Base-by-base conservation (phyloP, 2,113 vertebrate species). In the Myxocyprinus asiaticus region DNA sequence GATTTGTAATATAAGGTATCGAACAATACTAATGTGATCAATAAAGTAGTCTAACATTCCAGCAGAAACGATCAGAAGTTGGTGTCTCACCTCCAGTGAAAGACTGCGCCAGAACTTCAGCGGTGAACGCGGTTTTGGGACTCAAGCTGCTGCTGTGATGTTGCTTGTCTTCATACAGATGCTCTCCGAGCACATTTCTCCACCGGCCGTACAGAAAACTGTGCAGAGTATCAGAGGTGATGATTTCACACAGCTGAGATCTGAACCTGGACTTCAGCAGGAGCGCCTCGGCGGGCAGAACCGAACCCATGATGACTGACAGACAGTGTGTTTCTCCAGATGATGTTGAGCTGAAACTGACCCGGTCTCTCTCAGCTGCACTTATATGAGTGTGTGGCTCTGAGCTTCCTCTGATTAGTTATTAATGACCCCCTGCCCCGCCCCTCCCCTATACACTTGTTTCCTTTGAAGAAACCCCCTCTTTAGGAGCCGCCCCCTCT, bases 211-310 rank as follows among this genome's bases (percentile, higher is more conserved):
- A 98, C 81, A 98, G 91, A 86, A 98, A 98, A 85, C 96, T 98
- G 95, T 98, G 96, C 64, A 98, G 94, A 86, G 97, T 96, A 89
- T 98, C 96, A 73, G 96, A 97, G 82, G 96, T 98, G 94, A 98
- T 98, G 86, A 97, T 95, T 85, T 98, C 96, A 6, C 96, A 95
- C 88, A 97, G 90, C 75, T 91, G 94, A 50, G 93, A 91, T 87
- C 97, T 96, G 89, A 96, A 93, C 84, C 95, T 95, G 6, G 94
- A 93, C 89, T 97, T 98, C 66, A 98, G 94, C 81, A 94, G 22
- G 22, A 33, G 22, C 22, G 22, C 22, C 22, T 33, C 22, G 22
- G 22, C 22, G 22, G 22, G 95, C 76, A 98, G 92, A 90, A 97
- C 96, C 12, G 96, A 98, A 88, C 96, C 96, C 97, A 98, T 98